A percentile compares a stretch with the other conserved stretches of the same genome.
Conservation (phyloP, 2,888 invertebrate species). For the Acholoe squamosa region DNA sequence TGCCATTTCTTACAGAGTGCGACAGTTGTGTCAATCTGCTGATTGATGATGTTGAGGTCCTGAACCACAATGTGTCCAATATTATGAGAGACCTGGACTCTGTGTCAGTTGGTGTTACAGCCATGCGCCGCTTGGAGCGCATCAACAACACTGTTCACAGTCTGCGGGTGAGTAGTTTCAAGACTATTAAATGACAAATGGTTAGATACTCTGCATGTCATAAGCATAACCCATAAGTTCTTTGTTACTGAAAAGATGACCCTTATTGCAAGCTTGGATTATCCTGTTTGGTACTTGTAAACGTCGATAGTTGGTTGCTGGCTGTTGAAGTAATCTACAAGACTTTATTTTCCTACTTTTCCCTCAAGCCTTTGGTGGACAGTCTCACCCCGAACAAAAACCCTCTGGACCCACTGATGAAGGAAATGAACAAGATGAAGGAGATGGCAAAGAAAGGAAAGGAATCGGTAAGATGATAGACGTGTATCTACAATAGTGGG, state of each 20-base stretch:
- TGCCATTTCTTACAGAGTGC: slow-evolving; percentile 86
- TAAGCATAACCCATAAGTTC: too few relatives aligned
- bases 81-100: slow-evolving; percentile 90
- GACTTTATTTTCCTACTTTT: too few relatives aligned
- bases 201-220: too few relatives aligned
- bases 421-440: slow-evolving; percentile 65
- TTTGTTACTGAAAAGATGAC: too few relatives aligned
- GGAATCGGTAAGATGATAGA: slow-evolving; percentile 61
- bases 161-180: slow-evolving; percentile 85
- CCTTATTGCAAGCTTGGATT: too few relatives aligned
- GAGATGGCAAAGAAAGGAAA: slow-evolving; percentile 57
- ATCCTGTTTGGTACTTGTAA: too few relatives aligned
- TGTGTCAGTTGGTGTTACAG: slow-evolving; percentile 93
- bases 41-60: slow-evolving; percentile 91
- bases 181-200: too few relatives aligned
- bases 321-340: too few relatives aligned
- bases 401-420: slow-evolving; percentile 69
- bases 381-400: slow-evolving; percentile 84
- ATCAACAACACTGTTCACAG: slow-evolving; percentile 89
- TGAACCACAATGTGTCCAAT: slow-evolving; percentile 88
- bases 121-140: slow-evolving; percentile 91
- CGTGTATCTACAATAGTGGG: too few relatives aligned
- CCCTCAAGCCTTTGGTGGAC: slow-evolving; percentile 77
- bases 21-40: slow-evolving; percentile 96
- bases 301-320: too few relatives aligned